Percentiles rank a stretch among this genome's conserved stretches.
Conservation (phyloP, 2,888 invertebrate genomes). For the Melinopterus prodromus region DNA sequence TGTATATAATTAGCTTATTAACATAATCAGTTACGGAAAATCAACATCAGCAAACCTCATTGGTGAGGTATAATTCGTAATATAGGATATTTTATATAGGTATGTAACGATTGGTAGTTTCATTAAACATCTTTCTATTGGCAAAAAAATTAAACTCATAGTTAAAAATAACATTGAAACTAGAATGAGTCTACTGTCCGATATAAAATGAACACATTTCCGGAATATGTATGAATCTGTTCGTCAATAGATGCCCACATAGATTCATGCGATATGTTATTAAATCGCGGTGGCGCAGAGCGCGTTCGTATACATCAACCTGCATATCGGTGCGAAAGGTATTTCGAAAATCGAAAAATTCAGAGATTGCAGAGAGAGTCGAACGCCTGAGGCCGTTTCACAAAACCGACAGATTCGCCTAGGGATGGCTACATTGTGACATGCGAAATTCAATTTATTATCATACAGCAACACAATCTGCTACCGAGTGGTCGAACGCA, state of each 20-base stretch:
- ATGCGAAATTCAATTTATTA: constrained; percentile 40
- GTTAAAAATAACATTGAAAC: too few species aligned
- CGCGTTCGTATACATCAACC: background rate
- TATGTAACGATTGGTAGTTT: too few species aligned
- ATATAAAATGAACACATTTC: background rate
- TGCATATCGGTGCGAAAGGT: background rate
- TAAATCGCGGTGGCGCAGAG: background rate
- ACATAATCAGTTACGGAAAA: too few species aligned
- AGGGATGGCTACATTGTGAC: constrained; percentile 27
- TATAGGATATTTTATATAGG: too few species aligned
- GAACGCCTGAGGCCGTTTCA: background rate
- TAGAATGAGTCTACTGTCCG: background rate
- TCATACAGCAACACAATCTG: constrained; percentile 30
- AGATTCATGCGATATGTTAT: background rate
- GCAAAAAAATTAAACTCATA: too few species aligned
- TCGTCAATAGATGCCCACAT: background rate
- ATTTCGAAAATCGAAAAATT: background rate
- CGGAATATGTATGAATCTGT: background rate
- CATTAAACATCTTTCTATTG: too few species aligned
- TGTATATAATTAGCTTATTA: too few species aligned
- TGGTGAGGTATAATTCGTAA: too few species aligned
- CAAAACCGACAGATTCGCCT: constrained; percentile 19
- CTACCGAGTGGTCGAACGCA: background rate
- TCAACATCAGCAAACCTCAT: too few species aligned
- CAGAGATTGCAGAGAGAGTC: background rate